Percentiles rank a stretch among this genome's conserved stretches.
Evolutionary conservation across 2,888 invertebrate genomes (phyloP).

Genomic region (Platycheirus rosarum): DNA sequence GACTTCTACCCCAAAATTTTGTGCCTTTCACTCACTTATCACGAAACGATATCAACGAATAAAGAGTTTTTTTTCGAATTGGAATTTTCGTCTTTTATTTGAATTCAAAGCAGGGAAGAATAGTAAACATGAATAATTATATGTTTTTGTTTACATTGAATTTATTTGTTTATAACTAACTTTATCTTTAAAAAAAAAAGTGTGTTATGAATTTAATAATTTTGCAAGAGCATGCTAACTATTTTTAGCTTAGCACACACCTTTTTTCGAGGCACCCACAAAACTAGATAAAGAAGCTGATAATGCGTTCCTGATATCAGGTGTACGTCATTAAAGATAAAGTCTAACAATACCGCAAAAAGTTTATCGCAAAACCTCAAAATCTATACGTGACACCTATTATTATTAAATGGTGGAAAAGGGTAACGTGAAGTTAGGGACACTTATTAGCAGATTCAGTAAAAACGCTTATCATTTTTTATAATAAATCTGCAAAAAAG

Average conservation of each 20-base stretch:
- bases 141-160: neutral
- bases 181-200: neutral
- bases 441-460: too few species aligned
- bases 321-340: neutral
- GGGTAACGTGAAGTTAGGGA: too few species aligned
- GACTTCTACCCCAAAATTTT: neutral
- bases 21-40: neutral
- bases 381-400: too few species aligned
- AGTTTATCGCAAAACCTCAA: too few species aligned
- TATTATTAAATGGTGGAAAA: too few species aligned
- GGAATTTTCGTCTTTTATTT: neutral
- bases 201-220: neutral
- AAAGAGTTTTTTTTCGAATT: too few species aligned
- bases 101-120: neutral
- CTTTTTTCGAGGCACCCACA: neutral
- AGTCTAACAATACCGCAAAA: neutral
- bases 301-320: neutral
- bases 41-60: neutral
- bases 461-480: too few species aligned
- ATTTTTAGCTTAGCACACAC: neutral
- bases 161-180: neutral
- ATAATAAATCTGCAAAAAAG: too few species aligned
- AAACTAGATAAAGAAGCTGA: neutral
- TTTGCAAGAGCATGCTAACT: too few species aligned
- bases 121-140: neutral